A percentile compares a stretch with the other conserved stretches of the same genome.
phyloP scores from a whole-genome alignment of 2,888 invertebrate genomes.

The Tigriopus californicus region DNA sequence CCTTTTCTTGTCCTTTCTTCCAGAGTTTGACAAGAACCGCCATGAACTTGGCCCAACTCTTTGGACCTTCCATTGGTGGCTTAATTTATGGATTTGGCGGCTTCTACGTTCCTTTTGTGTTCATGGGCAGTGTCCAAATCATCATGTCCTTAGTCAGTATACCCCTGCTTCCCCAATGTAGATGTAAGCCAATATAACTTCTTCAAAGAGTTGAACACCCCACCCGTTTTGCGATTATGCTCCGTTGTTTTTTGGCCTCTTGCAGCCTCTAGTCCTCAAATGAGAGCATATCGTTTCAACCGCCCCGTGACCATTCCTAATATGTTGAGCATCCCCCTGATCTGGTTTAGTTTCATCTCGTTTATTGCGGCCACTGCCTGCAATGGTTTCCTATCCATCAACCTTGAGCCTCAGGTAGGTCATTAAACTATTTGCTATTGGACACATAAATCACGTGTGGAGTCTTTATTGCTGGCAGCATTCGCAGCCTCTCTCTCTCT shows the following conservation, averaged over 20 bases:
- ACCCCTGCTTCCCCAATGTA: constrained; percentile 18
- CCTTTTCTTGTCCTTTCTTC: constrained; percentile 7
- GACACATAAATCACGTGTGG: background rate
- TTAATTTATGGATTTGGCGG: constrained; percentile 21
- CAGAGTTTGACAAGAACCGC: constrained; percentile 21
- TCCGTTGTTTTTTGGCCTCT: background rate
- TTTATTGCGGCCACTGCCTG: constrained; percentile 23
- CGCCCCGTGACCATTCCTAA: constrained; percentile 1
- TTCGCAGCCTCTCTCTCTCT: too few relatives aligned
- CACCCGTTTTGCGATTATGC: background rate
- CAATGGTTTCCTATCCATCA: constrained; percentile 23
- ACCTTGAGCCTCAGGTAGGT: constrained; percentile 21
- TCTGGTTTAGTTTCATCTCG: constrained; percentile 22
- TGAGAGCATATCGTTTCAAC: too few relatives aligned
- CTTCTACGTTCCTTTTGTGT: constrained; percentile 22
- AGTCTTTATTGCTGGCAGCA: too few relatives aligned
- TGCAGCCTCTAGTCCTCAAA: too few relatives aligned
- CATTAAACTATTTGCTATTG: background rate
- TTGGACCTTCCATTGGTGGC: constrained; percentile 22
- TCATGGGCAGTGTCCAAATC: constrained; percentile 21
- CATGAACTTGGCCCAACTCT: constrained; percentile 22
- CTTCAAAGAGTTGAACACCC: background rate
- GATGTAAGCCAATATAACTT: constrained; percentile 11
- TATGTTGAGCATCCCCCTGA: constrained; percentile 20
- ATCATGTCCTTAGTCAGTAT: constrained; percentile 18